A percentile compares a stretch with the other conserved stretches of the same genome.
These are phyloP conservation scores for Gobiocypris rarus DNA, from an alignment of 2,113 vertebrate species.

Conservation along the genomic window DNA sequence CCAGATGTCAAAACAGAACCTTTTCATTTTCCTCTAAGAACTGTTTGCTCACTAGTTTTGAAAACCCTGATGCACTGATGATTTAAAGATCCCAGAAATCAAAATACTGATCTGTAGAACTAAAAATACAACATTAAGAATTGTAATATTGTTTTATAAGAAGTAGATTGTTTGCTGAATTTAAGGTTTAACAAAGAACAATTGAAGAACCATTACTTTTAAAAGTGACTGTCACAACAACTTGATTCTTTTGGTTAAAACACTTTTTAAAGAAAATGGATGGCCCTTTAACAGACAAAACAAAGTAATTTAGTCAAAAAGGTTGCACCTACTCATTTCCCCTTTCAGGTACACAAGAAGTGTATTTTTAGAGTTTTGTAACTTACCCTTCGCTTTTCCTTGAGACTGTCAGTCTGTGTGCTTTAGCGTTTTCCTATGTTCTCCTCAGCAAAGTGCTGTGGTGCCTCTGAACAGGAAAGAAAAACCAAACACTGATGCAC, in stretches of 20 bases:
- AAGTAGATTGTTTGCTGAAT: not conserved
- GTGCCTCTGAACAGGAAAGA: conserved; percentile 44
- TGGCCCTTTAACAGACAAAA: not conserved
- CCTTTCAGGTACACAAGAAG: not conserved
- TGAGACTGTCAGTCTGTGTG: conserved; percentile 28
- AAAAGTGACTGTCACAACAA: not conserved
- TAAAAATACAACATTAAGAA: not conserved
- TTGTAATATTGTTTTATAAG: not conserved
- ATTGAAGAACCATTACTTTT: not conserved
- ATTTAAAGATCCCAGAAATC: not conserved
- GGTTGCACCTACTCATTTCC: conserved; percentile 21
- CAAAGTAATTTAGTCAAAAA: not conserved
- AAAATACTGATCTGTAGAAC: not conserved
- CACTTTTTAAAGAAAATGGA: not conserved
- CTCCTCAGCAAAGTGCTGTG: not conserved
- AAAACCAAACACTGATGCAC: conserved; percentile 29
- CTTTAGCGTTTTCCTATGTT: not conserved
- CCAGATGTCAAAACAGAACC: not conserved
- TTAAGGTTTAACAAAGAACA: not conserved
- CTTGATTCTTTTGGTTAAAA: not conserved
- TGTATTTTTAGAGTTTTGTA: conserved; percentile 22
- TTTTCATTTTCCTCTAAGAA: not conserved
- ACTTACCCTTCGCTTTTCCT: conserved; percentile 48
- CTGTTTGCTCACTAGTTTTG: not conserved
- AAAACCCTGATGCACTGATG: not conserved